Conservation (phyloP, 2,888 invertebrate species). For the Erebia palarica region DNA sequence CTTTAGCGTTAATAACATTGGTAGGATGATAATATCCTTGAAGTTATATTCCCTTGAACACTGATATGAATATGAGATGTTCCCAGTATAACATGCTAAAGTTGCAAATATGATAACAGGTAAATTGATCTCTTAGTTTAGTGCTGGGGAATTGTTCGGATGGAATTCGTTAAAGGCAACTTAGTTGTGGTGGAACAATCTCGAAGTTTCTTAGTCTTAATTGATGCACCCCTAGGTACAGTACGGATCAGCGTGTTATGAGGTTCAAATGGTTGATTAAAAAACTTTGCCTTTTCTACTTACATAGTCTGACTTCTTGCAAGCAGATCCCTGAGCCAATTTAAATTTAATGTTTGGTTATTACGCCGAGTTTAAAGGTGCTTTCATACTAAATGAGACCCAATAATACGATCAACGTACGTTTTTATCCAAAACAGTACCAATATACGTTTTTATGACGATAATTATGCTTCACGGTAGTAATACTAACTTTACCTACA, state of each 20-base stretch:
- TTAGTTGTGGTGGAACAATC: constrained; percentile 45
- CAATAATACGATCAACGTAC: constrained; percentile 2
- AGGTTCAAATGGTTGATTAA: constrained; percentile 40
- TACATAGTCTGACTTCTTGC: constrained; percentile 30
- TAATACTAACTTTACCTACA: no score
- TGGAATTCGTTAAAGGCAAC: constrained; percentile 57
- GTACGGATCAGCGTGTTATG: constrained; percentile 31
- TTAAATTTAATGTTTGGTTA: constrained; percentile 32
- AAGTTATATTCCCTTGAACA: constrained; percentile 36
- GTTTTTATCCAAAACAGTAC: no score
- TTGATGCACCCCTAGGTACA: constrained; percentile 41
- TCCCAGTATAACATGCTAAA: constrained; percentile 34
- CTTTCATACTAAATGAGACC: constrained; percentile 16
- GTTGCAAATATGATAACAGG: constrained; percentile 59
- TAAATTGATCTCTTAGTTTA: constrained; percentile 58
- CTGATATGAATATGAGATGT: constrained; percentile 18
- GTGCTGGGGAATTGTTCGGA: constrained; percentile 52
- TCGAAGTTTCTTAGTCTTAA: constrained; percentile 46
- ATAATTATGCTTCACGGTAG: no score
- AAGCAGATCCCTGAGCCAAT: constrained; percentile 30
- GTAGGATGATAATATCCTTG: not conserved
- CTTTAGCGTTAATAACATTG: no score
- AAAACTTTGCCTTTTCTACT: constrained; percentile 36
- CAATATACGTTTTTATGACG: no score
- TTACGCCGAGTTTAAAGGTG: constrained; percentile 19